These are phyloP conservation scores for Vanessa atalanta DNA, from an alignment of 1,140 invertebrate species.

Conservation along the genomic window DNA sequence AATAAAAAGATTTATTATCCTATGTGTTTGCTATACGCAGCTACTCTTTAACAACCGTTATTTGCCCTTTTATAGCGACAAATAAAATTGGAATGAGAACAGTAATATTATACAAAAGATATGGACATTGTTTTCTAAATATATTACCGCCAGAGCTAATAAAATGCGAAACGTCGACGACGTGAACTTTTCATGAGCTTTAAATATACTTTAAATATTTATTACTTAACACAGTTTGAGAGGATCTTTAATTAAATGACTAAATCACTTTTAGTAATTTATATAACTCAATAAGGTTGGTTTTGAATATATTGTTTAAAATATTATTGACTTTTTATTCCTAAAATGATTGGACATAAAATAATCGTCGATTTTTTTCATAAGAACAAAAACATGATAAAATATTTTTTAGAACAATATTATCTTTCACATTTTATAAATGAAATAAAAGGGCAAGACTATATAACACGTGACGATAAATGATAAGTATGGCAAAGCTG, in stretches of 20 bases:
- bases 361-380: no score
- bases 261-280: background rate
- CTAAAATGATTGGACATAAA: background rate
- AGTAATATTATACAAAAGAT: slow-evolving; percentile 66
- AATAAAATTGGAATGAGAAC: slow-evolving; percentile 73
- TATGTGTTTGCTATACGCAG: slow-evolving; percentile 59
- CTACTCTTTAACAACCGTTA: slow-evolving; percentile 73
- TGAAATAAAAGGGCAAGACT: no score
- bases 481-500: no score
- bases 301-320: background rate
- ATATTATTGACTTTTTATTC: background rate
- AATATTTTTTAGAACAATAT: no score
- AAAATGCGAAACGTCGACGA: slow-evolving; percentile 29
- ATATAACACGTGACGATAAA: no score
- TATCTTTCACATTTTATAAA: no score
- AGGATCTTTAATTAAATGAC: slow-evolving; percentile 19
- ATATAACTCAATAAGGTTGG: background rate
- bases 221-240: slow-evolving; percentile 13
- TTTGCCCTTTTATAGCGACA: slow-evolving; percentile 72
- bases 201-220: slow-evolving; percentile 36
- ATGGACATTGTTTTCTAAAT: slow-evolving; percentile 49
- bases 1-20: slow-evolving; percentile 79
- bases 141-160: slow-evolving; percentile 37
- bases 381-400: no score
- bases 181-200: slow-evolving; percentile 34